phyloP scores from a whole-genome alignment of 2,888 invertebrate species.

The Nephrocerus scutellatus region DNA sequence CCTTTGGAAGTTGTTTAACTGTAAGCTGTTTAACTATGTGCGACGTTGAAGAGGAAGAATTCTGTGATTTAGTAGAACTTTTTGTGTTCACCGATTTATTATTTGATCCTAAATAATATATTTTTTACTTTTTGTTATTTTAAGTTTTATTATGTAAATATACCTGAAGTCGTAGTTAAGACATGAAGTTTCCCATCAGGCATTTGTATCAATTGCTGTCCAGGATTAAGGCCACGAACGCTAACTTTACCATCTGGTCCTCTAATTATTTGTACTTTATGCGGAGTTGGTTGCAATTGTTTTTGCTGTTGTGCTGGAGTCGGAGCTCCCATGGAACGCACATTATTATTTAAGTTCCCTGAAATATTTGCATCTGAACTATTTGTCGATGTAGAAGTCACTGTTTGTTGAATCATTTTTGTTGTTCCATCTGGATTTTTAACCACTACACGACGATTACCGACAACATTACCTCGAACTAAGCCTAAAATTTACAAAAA shows the following conservation, averaged over 20 bases:
- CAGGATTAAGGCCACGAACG: constrained; percentile 83
- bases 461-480: constrained; percentile 37
- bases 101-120: too few species aligned
- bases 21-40: constrained; percentile 39
- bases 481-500: neutral
- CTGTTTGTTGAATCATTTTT: constrained; percentile 58
- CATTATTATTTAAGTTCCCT: constrained; percentile 46
- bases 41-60: too few species aligned
- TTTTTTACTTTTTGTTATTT: too few species aligned
- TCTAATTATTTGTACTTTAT: constrained; percentile 85
- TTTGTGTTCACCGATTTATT: neutral
- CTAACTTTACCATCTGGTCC: constrained; percentile 87
- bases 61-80: too few species aligned
- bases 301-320: constrained; percentile 53
- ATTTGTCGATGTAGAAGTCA: constrained; percentile 53
- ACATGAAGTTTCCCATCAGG: constrained; percentile 90
- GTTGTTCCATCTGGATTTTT: constrained; percentile 56
- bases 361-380: constrained; percentile 56
- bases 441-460: constrained; percentile 46
- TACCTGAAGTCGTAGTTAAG: constrained; percentile 49
- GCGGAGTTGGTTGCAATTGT: constrained; percentile 52
- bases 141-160: too few species aligned
- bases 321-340: constrained; percentile 60
- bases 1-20: constrained; percentile 38
- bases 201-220: constrained; percentile 87